These are phyloP conservation scores for Hydraecia micacea DNA, from an alignment of 2,888 invertebrate genomes.

Conservation along the genomic window DNA sequence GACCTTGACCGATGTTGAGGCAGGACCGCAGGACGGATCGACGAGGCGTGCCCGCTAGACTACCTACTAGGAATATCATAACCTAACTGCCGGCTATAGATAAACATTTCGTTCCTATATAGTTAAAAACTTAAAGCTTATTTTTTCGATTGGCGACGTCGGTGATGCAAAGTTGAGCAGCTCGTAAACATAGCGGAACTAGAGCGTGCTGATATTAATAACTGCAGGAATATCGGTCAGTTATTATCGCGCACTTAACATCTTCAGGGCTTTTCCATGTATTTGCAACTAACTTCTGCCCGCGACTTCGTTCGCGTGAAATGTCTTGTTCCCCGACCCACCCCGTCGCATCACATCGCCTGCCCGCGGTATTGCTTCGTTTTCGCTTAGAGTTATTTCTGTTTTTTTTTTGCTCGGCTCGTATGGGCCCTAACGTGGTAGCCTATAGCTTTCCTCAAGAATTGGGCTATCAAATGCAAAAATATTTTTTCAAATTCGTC, in stretches of 20 bases:
- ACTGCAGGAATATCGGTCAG: constrained; percentile 5
- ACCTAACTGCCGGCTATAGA: not conserved
- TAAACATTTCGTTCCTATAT: not conserved
- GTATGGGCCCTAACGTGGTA: not conserved
- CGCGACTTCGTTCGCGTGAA: not conserved
- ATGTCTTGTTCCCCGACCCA: too few relatives aligned
- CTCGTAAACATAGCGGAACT: constrained; percentile 22
- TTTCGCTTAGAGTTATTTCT: too few relatives aligned
- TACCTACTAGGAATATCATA: not conserved
- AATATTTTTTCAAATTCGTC: not conserved
- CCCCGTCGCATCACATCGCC: too few relatives aligned
- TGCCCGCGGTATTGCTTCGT: not conserved
- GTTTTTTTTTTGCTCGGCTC: too few relatives aligned
- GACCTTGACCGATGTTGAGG: constrained; percentile 5
- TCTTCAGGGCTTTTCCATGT: not conserved
- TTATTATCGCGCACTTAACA: not conserved
- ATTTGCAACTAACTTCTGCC: not conserved
- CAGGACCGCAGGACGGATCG: not conserved
- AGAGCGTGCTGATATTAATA: constrained; percentile 20
- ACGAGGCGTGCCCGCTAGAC: not conserved
- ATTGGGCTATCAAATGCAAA: not conserved
- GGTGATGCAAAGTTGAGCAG: not conserved
- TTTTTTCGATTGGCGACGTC: not conserved
- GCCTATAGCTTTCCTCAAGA: not conserved
- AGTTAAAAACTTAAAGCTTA: not conserved